Conservation (phyloP, 2,797 vertebrate species). For the Pseudochirops corinnae region DNA sequence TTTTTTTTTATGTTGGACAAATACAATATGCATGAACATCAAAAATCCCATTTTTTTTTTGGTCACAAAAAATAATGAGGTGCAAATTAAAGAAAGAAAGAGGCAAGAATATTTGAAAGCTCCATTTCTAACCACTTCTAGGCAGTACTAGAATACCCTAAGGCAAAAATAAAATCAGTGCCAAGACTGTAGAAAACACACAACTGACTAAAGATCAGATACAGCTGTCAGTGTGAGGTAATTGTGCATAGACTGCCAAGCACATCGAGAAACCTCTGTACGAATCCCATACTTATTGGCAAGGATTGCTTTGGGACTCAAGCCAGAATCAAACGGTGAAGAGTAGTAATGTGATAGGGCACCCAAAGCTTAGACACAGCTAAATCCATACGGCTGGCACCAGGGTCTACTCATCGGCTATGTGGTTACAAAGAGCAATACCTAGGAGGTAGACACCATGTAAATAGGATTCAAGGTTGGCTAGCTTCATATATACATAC, state of each 20-base stretch:
- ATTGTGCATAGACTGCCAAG: conserved; percentile 73
- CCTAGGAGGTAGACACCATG: conserved; percentile 14
- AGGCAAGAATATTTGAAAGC: conserved; percentile 58
- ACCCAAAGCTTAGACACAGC: conserved; percentile 67
- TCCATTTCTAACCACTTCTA: conserved; percentile 73
- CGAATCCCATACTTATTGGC: conserved; percentile 75
- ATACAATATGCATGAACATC: conserved; percentile 49
- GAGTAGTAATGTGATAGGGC: conserved; percentile 68
- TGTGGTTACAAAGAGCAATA: conserved; percentile 63
- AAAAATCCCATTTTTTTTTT: conserved; percentile 59
- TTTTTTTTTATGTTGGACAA: conserved; percentile 59
- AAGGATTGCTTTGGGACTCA: conserved; percentile 68
- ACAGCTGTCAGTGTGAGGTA: conserved; percentile 81
- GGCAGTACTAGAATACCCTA: conserved; percentile 66
- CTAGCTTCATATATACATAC: neutral
- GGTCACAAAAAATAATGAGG: conserved; percentile 73
- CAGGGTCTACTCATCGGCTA: conserved; percentile 58
- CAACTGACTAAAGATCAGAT: conserved; percentile 79
- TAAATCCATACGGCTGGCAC: conserved; percentile 66
- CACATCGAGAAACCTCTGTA: conserved; percentile 73
- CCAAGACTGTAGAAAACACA: conserved; percentile 74
- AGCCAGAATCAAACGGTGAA: conserved; percentile 64
- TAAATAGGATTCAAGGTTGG: conserved; percentile 58
- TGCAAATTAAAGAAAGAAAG: conserved; percentile 75
- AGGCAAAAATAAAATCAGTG: conserved; percentile 71